Base-by-base conservation (phyloP, 2,797 vertebrate genomes). In the Anniella stebbinsi region DNA sequence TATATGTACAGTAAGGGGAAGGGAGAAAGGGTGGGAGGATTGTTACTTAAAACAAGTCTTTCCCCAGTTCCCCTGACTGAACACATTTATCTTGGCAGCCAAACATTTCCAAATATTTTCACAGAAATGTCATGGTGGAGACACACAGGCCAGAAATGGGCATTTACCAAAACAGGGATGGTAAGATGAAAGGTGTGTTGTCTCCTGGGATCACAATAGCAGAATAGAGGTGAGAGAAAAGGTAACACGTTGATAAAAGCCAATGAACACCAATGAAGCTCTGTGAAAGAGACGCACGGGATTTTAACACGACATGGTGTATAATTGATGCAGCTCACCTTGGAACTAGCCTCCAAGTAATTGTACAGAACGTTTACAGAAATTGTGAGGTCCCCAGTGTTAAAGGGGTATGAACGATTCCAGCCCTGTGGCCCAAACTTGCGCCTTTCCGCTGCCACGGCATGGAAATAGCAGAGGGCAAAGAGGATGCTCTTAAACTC, bases 381-480 rank as follows among this genome's bases (percentile, higher is more conserved):
- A 96, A 99, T 99, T 85, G 98, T 99, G 91, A 99, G 98, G 96
- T 99, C 99, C 15, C 99, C 98, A 0, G 97, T 98, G 95, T 97
- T 99, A 93, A 99, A 99, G 9, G 98, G 99, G 95, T 99, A 99
- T 0, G 98, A 95, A 11, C 97, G 96, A 96, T 99, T 99, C 99
- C 99, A 99, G 67, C 99, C 99, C 91, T 99, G 99, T 0, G 99
- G 97, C 4, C 99, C 99, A 78, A 99, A 99, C 95, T 98, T 99
- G 66, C 98, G 97, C 91, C 99, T 97, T 92, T 99, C 99, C 0
- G 98, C 98, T 94, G 99, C 98, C 91, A 99, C 98, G 0, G 99
- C 99, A 0, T 99, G 99, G 94, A 99, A 99, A 90, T 99, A 99
- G 92, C 99, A 99, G 23, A 99, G 97, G 12, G 98, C 97, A 18